Conservation (phyloP, 1,140 invertebrate species). For the Trachymyrmex cornetzi region DNA sequence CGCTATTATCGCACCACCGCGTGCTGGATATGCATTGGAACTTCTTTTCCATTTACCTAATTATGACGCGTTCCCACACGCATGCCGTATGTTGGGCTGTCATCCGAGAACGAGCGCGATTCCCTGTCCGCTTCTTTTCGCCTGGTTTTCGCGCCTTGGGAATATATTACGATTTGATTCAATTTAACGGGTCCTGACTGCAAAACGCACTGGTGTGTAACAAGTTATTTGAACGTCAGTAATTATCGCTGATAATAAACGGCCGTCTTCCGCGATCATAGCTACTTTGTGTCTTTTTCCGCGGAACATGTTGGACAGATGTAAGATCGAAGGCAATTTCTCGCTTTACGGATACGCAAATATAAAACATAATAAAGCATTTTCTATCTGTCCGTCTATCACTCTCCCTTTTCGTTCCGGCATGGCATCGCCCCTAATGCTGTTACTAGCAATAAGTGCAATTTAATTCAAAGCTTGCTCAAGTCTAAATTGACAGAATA, state of each 20-base stretch:
- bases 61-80: slow-evolving; percentile 68
- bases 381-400: slow-evolving; percentile 51
- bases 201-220: slow-evolving; percentile 65
- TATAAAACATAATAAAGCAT: slow-evolving; percentile 53
- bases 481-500: slow-evolving; percentile 17
- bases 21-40: slow-evolving; percentile 10
- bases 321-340: slow-evolving; percentile 49
- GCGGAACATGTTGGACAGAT: slow-evolving; percentile 26
- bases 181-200: slow-evolving; percentile 77
- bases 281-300: slow-evolving; percentile 47
- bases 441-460: slow-evolving; percentile 10
- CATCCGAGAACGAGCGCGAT: slow-evolving; percentile 19
- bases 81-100: slow-evolving; percentile 25
- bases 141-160: slow-evolving; percentile 29
- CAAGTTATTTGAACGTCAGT: slow-evolving; percentile 47
- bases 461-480: slow-evolving; percentile 37
- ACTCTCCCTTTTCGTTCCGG: slow-evolving; percentile 42
- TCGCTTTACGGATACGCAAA: slow-evolving; percentile 33
- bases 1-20: slow-evolving; percentile 52
- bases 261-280: slow-evolving; percentile 41
- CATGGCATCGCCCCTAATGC: not conserved
- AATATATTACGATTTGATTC: slow-evolving; percentile 72
- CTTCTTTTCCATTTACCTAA: slow-evolving; percentile 63
- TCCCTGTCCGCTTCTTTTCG: slow-evolving; percentile 37
- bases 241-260: slow-evolving; percentile 50